These are phyloP conservation scores for Eupeodes latifasciatus DNA, from an alignment of 2,888 invertebrate genomes.

Conservation along the genomic window DNA sequence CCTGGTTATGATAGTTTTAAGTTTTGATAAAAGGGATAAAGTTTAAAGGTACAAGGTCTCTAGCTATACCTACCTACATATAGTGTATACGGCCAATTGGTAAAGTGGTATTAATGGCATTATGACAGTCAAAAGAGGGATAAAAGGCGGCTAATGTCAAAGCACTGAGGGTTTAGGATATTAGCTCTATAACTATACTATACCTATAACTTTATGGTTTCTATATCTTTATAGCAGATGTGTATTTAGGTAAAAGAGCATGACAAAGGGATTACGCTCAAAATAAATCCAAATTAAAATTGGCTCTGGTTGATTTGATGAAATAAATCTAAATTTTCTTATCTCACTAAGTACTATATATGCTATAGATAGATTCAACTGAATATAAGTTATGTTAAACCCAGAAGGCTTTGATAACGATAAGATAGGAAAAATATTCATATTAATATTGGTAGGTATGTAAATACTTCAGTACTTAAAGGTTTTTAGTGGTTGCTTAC, in stretches of 20 bases:
- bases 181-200: background rate
- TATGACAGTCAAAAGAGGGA: background rate
- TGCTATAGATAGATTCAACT: background rate
- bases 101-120: background rate
- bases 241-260: background rate
- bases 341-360: background rate
- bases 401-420: no score
- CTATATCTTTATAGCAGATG: no score
- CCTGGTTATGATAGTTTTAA: conserved; percentile 43
- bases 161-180: background rate
- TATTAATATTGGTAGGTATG: no score
- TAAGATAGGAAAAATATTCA: no score
- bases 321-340: background rate
- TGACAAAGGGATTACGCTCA: background rate
- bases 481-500: no score
- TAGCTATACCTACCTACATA: background rate
- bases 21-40: conserved; percentile 19
- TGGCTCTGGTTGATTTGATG: conserved; percentile 10
- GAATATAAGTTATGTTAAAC: background rate
- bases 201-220: no score
- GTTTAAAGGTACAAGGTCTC: background rate
- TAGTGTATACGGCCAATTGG: background rate
- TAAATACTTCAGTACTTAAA: no score
- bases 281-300: conserved; percentile 13
- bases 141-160: background rate